Conservation (phyloP, 2,113 vertebrate genomes). For the Cyphomyrus discorhynchus region DNA sequence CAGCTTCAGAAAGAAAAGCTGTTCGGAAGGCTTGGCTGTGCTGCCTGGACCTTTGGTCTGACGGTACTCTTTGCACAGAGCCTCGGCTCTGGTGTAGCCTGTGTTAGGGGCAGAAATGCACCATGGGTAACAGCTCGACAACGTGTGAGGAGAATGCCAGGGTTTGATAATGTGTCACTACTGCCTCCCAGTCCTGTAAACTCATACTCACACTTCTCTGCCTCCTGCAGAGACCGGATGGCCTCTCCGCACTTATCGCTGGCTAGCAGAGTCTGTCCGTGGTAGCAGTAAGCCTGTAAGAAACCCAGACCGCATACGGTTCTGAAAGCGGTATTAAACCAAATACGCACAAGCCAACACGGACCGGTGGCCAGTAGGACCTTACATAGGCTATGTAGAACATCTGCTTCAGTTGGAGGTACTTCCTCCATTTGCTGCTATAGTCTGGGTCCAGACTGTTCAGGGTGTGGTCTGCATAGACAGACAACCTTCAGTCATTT, state of each 20-base stretch:
- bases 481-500: neutral
- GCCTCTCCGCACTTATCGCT: conserved; percentile 96
- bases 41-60: conserved; percentile 91
- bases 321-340: neutral
- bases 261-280: conserved; percentile 84
- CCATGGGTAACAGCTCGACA: neutral
- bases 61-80: conserved; percentile 90
- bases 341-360: no score
- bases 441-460: conserved; percentile 86
- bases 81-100: conserved; percentile 86
- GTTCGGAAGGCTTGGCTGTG: conserved; percentile 89
- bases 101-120: neutral
- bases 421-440: conserved; percentile 93
- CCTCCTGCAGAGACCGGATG: conserved; percentile 88
- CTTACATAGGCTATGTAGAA: conserved; percentile 98
- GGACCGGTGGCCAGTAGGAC: conserved; percentile 19
- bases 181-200: neutral
- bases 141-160: neutral
- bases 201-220: conserved; percentile 80
- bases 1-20: conserved; percentile 91
- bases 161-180: neutral
- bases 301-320: neutral
- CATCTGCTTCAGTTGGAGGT: conserved; percentile 85
- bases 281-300: conserved; percentile 83
- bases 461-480: conserved; percentile 78